Percentiles rank a stretch among this genome's conserved stretches.
Conservation (phyloP, 1,140 invertebrate genomes). For the Drosophila jambulina region DNA sequence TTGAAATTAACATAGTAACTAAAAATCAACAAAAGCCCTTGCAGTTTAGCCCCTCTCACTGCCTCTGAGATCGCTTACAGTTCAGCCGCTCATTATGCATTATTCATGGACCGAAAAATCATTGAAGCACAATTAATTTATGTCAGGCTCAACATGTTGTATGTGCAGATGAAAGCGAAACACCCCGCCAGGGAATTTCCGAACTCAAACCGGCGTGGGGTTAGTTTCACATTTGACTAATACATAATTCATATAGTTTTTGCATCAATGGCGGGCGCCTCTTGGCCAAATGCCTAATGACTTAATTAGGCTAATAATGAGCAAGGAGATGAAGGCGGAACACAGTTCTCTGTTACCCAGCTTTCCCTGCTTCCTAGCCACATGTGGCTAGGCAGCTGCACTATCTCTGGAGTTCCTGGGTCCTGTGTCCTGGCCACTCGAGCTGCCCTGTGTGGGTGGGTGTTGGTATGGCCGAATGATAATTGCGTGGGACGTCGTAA, state of each 20-base stretch:
- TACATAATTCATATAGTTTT: constrained; percentile 79
- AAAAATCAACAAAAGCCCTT: neutral
- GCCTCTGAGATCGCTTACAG: neutral
- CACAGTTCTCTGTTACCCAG: neutral
- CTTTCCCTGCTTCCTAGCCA: neutral
- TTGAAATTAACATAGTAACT: neutral
- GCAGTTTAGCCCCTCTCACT: neutral
- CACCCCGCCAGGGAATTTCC: constrained; percentile 1
- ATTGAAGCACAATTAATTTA: constrained; percentile 77
- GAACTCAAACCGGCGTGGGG: neutral
- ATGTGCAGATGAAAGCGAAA: constrained; percentile 18
- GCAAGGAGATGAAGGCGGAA: neutral
- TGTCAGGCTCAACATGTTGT: constrained; percentile 65
- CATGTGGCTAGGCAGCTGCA: constrained; percentile 50
- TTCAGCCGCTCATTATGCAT: constrained; percentile 42
- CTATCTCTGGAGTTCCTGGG: constrained; percentile 29
- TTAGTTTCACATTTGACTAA: constrained; percentile 52
- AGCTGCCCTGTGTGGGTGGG: constrained; percentile 11
- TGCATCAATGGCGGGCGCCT: constrained; percentile 47
- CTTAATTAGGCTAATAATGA: constrained; percentile 79
- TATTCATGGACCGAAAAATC: constrained; percentile 67
- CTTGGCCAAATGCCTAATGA: constrained; percentile 72
- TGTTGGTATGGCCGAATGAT: constrained; percentile 26
- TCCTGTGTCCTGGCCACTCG: constrained; percentile 30
- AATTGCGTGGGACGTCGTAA: constrained; percentile 66